Conservation (phyloP, 2,113 vertebrate genomes). For the Atrichornis clamosus region DNA sequence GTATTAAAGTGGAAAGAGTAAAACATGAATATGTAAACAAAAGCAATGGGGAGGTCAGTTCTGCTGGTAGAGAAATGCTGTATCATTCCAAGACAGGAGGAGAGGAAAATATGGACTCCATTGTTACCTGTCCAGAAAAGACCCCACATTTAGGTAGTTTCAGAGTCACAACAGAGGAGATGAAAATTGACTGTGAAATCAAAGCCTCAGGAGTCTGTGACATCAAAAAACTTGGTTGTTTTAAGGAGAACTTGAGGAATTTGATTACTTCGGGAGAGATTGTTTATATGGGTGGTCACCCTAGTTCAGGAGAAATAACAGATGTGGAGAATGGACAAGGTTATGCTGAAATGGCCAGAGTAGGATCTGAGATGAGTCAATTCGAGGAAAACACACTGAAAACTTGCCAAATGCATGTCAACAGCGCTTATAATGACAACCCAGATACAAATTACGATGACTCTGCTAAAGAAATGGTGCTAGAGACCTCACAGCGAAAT, state of each 20-base stretch:
- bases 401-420: conserved; percentile 70
- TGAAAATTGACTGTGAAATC: conserved; percentile 64
- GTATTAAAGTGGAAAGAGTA: conserved; percentile 68
- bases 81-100: conserved; percentile 37
- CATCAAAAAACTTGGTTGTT: conserved; percentile 63
- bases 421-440: conserved; percentile 68
- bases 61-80: conserved; percentile 6
- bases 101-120: neutral
- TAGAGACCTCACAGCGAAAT: conserved; percentile 54
- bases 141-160: neutral
- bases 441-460: conserved; percentile 59
- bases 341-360: conserved; percentile 50
- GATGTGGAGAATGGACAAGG: conserved; percentile 71
- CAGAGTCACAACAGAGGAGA: conserved; percentile 44
- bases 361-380: conserved; percentile 57
- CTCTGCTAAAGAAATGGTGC: conserved; percentile 57
- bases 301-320: conserved; percentile 64
- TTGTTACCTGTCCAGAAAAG: conserved; percentile 38
- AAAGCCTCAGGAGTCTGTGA: conserved; percentile 67
- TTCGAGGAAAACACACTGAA: conserved; percentile 74
- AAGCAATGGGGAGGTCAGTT: conserved; percentile 66
- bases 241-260: conserved; percentile 72
- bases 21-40: conserved; percentile 63
- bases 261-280: conserved; percentile 69
- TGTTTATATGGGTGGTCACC: conserved; percentile 51